phyloP scores from a whole-genome alignment of 2,113 vertebrate species.

The Lycaon pictus region DNA sequence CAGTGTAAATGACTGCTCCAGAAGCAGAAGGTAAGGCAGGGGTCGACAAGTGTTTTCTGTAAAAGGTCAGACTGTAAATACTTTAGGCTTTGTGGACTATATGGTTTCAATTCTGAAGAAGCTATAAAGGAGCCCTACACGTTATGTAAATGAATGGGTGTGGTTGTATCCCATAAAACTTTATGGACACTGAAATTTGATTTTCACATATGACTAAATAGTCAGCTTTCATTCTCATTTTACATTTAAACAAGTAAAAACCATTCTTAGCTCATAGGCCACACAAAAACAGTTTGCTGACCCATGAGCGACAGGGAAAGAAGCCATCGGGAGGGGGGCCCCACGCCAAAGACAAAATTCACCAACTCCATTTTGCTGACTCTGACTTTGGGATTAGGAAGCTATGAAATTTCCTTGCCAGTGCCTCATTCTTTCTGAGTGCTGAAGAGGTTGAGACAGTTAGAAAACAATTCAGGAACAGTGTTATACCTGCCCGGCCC shows the following conservation, averaged over 20 bases:
- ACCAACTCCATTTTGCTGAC: background rate
- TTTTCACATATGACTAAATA: slow-evolving; percentile 16
- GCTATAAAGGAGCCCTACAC: background rate
- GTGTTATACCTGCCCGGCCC: background rate
- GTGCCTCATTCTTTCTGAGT: background rate
- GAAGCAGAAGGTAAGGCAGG: background rate
- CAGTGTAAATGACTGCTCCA: background rate
- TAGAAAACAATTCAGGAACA: background rate
- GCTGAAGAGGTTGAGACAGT: background rate
- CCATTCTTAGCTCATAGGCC: background rate
- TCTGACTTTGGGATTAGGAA: background rate
- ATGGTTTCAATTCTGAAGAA: background rate
- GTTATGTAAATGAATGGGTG: background rate
- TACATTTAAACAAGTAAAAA: slow-evolving; percentile 12
- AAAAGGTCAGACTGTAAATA: background rate
- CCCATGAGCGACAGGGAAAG: background rate
- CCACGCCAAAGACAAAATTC: background rate
- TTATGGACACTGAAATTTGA: background rate
- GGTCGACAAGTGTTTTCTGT: background rate
- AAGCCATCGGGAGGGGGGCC: background rate
- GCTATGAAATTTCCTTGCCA: background rate
- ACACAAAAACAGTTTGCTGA: background rate
- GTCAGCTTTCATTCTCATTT: background rate
- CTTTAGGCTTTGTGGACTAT: background rate
- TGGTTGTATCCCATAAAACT: slow-evolving; percentile 3